Percentiles rank a stretch among this genome's conserved stretches.
Evolutionary conservation across 1,140 invertebrate genomes (phyloP).

Genomic region (Orchesella cincta): DNA sequence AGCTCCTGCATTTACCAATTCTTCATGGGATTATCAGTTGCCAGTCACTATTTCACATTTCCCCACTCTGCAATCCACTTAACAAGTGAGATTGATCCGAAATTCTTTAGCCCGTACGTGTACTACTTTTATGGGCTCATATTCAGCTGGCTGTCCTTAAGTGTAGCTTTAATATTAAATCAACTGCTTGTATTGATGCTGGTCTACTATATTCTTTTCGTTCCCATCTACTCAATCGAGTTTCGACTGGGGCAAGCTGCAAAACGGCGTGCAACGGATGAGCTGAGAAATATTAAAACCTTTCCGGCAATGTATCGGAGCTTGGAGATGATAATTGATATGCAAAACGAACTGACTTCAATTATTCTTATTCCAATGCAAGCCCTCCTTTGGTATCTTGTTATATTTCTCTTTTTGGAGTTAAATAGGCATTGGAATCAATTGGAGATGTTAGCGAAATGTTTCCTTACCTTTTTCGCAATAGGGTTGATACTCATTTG

Average conservation of each 20-base stretch:
- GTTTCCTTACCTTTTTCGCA: background rate
- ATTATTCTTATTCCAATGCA: background rate
- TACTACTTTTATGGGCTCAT: background rate
- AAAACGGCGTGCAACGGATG: background rate
- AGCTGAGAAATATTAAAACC: background rate
- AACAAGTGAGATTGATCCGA: background rate
- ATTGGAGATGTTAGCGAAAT: background rate
- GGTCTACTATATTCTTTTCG: background rate
- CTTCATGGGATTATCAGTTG: background rate
- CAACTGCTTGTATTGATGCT: background rate
- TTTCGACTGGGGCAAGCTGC: background rate
- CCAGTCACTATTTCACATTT: background rate
- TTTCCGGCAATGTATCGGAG: background rate
- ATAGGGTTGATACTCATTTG: background rate
- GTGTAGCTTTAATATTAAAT: background rate
- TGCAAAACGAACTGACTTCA: background rate
- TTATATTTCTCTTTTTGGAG: background rate
- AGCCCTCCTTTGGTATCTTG: background rate
- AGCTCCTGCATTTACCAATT: background rate
- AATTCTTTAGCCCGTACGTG: background rate
- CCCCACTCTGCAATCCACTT: background rate
- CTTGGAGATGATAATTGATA: background rate
- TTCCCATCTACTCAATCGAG: background rate
- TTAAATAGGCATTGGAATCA: background rate
- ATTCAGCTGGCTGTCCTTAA: background rate